Base-by-base conservation (phyloP, 2,888 invertebrate species). In the Diachrysia chrysitis region DNA sequence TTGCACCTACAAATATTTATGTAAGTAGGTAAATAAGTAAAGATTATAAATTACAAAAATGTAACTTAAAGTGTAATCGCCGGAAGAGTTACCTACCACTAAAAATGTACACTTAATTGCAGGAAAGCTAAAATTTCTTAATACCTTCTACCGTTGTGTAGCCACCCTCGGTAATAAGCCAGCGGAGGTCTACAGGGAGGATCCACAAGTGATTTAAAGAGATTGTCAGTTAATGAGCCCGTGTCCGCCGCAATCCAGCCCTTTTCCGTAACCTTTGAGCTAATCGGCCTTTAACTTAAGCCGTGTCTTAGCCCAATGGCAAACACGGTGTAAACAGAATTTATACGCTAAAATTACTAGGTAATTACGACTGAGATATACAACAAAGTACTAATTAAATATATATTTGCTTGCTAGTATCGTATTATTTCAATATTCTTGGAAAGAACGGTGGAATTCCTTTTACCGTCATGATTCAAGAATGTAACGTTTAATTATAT, bases 151-250 rank as follows among this genome's bases (percentile, higher is more conserved):
- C 79, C 84, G 80, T 86, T 87, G 66, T 69, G 69, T 72, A 74
- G 85, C 85, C 89, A 89, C 92, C 92, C 94, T 89, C 82, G 71
- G 89, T 90, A 93, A 93, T 93, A 93, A 93, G 90, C 81, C 87
- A 82, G 87, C 71, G 71, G 79, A 82, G 87, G 87, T 80, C 90
- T 88, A 84, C 76, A 75, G 89, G 91, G 90, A 88, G 89, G 90
- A 89, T 91, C 91, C 83, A 89, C 92, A 90, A 94, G 94, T 93
- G 93, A 94, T 93, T 94, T 93, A 93, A 92, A 91, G 91, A 92
- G 92, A 93, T 93, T 92, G 91, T 92, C 92, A 91, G 93, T 91
- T 93, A 93, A 94, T 93, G 92, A 90, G 89, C 82, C 87, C 80
- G 82, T 84, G 90, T 86, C 87, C 87, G 86, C 92, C 92, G 90